Evolutionary conservation across 1,140 invertebrate species (phyloP), one percentile per base, ranked within the genome.

Genomic region (Halyomorpha halys): DNA sequence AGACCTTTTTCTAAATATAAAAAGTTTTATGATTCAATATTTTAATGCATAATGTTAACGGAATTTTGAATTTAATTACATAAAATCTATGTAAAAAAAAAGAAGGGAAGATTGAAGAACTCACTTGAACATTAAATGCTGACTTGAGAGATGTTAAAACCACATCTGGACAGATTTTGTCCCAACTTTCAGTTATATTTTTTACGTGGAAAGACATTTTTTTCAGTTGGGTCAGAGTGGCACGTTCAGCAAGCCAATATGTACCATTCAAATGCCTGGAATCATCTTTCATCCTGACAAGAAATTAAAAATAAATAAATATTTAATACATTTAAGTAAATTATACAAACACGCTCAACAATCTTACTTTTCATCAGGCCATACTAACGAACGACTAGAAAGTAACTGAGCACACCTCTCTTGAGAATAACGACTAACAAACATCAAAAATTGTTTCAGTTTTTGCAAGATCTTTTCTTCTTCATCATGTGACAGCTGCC

Each of bases 341-440:
- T 39, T 39, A 11, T 6, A 39, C 6, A 39, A 6, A 13, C 27
- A 39, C 6, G 11, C 27, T 30, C 27, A 30, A 4, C 27, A 30
- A 3, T 30, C 34, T 54, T 54, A 66, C 59, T 69, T 66, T 49
- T 69, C 68, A 49, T 69, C 65, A 16, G 62, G 62, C 53, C 65
- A 65, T 16, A 68, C 59, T 16, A 69, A 23, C 13, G 69, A 67
- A 54, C 67, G 65, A 54, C 68, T 70, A 47, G 69, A 68, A n/a
- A 72, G 34, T 53, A 72, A 64, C 75, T 90, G 89, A 64, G 91
- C 90, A 77, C 91, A 86, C 68, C 89, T 78, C 73, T 96, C 92
- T 75, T 95, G 90, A 67, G 91, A 91, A 75, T 93, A 93, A 76
- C 97, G 89, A 74, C 90, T 93, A 25, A 94, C 80, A 5, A 84